Evolutionary conservation across 1,140 invertebrate species (phyloP).

Genomic region (Apis florea): DNA sequence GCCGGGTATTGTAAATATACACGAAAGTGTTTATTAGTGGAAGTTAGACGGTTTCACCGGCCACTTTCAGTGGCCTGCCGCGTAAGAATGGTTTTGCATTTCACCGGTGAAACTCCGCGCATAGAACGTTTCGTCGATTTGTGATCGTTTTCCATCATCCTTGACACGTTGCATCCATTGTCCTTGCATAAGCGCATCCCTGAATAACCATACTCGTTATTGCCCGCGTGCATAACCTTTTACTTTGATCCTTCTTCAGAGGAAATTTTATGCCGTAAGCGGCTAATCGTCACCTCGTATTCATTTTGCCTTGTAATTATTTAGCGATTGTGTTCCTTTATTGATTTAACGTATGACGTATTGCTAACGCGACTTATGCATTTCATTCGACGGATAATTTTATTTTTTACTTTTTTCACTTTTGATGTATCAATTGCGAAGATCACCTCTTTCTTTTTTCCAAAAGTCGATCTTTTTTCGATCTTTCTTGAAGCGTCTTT

Average conservation of each 20-base stretch:
- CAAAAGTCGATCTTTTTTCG: no score
- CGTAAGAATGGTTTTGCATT: slow-evolving; percentile 69
- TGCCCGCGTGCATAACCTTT: neutral
- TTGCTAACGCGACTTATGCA: no score
- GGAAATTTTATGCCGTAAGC: neutral
- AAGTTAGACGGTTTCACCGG: slow-evolving; percentile 64
- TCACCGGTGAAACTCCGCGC: slow-evolving; percentile 68
- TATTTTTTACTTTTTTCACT: no score
- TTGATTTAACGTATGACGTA: no score
- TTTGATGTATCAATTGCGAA: no score
- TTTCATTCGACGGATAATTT: no score
- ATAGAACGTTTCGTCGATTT: slow-evolving; percentile 15
- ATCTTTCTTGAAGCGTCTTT: no score
- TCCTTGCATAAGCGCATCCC: slow-evolving; percentile 32
- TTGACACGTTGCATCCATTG: slow-evolving; percentile 27
- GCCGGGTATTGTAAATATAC: slow-evolving; percentile 26
- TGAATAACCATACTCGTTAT: neutral
- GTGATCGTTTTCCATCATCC: slow-evolving; percentile 50
- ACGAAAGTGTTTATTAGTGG: slow-evolving; percentile 59
- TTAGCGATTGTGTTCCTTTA: neutral
- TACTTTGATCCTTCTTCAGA: neutral
- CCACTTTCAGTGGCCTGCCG: slow-evolving; percentile 56
- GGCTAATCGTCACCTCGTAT: neutral
- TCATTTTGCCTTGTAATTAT: neutral
- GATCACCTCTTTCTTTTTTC: no score